Conservation (phyloP, 2,113 vertebrate species). For the Etia nguti region DNA sequence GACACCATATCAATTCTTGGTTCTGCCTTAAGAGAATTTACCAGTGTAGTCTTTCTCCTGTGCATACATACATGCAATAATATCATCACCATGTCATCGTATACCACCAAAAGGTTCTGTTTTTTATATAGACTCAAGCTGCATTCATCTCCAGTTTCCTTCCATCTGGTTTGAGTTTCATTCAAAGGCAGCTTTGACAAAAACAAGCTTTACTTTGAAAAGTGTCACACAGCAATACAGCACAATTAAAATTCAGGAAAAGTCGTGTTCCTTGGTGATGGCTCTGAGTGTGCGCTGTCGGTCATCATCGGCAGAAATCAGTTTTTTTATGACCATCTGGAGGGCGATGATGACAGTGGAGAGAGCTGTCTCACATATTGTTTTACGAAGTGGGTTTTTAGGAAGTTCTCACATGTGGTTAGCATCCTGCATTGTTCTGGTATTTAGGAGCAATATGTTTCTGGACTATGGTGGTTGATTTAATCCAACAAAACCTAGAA, state of each 20-base stretch:
- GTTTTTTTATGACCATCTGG: not conserved
- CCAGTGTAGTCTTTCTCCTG: not conserved
- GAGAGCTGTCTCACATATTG: not conserved
- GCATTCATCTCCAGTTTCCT: conserved; percentile 68
- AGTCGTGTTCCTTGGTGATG: not conserved
- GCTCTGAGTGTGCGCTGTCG: not conserved
- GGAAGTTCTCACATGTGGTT: conserved; percentile 19
- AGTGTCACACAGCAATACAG: conserved; percentile 33
- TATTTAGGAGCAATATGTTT: not conserved
- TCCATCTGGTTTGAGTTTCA: conserved; percentile 72
- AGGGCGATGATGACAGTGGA: not conserved
- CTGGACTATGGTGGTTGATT: not conserved
- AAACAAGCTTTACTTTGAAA: conserved; percentile 59
- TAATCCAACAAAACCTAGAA: not conserved
- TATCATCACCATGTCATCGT: conserved; percentile 29
- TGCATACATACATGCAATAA: conserved; percentile 4
- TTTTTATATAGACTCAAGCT: conserved; percentile 51
- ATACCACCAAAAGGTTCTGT: conserved; percentile 27
- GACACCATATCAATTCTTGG: not conserved
- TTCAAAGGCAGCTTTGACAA: conserved; percentile 67
- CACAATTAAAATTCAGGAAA: conserved; percentile 30
- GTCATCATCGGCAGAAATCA: not conserved
- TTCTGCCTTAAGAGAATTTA: not conserved
- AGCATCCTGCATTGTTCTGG: not conserved
- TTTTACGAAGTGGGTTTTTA: not conserved